Base-by-base conservation (phyloP, 2,113 vertebrate genomes). In the Crotalus horridus region DNA sequence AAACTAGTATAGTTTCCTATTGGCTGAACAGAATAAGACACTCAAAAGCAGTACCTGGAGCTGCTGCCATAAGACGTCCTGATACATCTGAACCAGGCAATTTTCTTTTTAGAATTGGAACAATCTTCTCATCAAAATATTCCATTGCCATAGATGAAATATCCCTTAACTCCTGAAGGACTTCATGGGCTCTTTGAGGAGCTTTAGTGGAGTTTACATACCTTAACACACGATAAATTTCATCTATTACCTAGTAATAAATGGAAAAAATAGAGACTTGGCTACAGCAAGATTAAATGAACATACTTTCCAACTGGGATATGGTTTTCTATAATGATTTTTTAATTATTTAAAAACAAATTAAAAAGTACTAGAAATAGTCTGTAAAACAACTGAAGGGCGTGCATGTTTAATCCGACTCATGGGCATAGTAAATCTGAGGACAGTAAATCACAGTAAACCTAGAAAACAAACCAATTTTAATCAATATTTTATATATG, bases 111-210 rank as follows among this genome's bases (percentile, higher is more conserved):
- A 99, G 98, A 95, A 99, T 98, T 91, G 99, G 99, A 95, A 99
- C 99, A 43, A 99, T 99, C 97, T 99, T 99, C 96, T 99, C 99
- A 94, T 99, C 99, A 92, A 99, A 99, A 97, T 99, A 99, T 95
- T 99, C 99, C 99, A 99, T 99, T 94, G 99, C 99, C 99, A 99
- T 99, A 96, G 99, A 99, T 64, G 99, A 99, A 95, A 99, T 99
- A 87, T 99, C 99, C 95, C 99, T 97, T 94, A 99, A 96, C 96
- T 99, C 99, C 95, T 99, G 99, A 92, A 99, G 98, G 7, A 99
- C 99, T 97, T 99, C 99, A 39, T 99, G 99, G 95, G 99, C 99
- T 94, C 99, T 97, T 96, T 99, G 99, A 43, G 99, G 99, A n/a
- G 99, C 98, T 95, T 99, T 98, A 69, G 99, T 99, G 91, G 99